A percentile compares a stretch with the other conserved stretches of the same genome.
Evolutionary conservation across 2,797 vertebrate genomes (phyloP).

Genomic region (Lacerta viridis): DNA sequence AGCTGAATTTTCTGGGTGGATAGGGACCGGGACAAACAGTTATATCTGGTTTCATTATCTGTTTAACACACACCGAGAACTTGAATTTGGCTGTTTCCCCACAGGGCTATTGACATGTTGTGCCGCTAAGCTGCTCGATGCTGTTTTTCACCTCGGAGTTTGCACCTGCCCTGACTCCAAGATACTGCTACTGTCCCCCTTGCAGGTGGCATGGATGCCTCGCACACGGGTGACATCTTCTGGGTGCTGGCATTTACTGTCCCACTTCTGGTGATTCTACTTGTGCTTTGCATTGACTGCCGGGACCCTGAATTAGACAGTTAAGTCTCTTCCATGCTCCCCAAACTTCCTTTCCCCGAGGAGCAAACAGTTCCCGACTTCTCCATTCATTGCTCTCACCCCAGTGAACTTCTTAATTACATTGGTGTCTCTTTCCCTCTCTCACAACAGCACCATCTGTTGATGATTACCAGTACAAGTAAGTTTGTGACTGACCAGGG

Average conservation of each 20-base stretch:
- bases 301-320: slow-evolving; percentile 38
- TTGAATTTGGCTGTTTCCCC: neutral
- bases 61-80: no score
- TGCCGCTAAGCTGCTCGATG: slow-evolving; percentile 10
- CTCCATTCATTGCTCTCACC: neutral
- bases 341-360: neutral
- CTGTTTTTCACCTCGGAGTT: neutral
- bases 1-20: neutral
- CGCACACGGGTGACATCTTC: slow-evolving; percentile 24
- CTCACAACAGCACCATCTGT: slow-evolving; percentile 19
- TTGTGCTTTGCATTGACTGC: slow-evolving; percentile 33
- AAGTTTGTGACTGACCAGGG: neutral
- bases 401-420: neutral
- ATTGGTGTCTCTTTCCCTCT: slow-evolving; percentile 14
- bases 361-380: neutral
- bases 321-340: slow-evolving; percentile 18
- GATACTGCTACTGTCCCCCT: neutral
- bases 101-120: slow-evolving; percentile 12
- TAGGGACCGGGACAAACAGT: neutral
- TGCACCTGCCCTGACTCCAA: neutral
- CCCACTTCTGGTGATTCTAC: slow-evolving; percentile 27
- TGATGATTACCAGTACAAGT: slow-evolving; percentile 40
- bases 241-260: slow-evolving; percentile 30
- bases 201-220: slow-evolving; percentile 35
- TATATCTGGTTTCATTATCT: neutral